Conservation (phyloP, 2,113 vertebrate species). For the Halcyon senegalensis region DNA sequence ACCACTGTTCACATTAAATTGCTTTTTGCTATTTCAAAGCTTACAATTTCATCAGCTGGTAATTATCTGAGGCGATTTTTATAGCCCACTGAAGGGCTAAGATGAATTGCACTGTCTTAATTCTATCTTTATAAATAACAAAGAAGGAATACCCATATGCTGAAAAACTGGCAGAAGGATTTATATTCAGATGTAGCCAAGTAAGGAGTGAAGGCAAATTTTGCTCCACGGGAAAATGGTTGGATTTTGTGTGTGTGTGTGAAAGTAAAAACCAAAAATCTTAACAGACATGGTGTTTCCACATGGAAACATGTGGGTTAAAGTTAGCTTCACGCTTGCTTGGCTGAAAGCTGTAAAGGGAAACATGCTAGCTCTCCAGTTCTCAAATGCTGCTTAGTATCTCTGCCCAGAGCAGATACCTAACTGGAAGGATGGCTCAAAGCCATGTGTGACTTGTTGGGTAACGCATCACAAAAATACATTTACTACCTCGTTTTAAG, state of each 20-base stretch:
- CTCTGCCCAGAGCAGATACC: neutral
- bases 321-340: neutral
- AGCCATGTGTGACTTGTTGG: neutral
- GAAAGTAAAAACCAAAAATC: neutral
- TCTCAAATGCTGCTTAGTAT: neutral
- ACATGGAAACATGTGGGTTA: neutral
- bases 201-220: neutral
- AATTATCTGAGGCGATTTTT: slow-evolving; percentile 61
- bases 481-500: neutral
- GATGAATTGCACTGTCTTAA: slow-evolving; percentile 38
- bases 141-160: slow-evolving; percentile 13
- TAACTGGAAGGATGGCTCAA: neutral
- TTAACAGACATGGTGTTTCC: neutral
- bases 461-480: neutral
- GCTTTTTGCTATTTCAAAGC: slow-evolving; percentile 45
- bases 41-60: slow-evolving; percentile 58
- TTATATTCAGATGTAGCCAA: neutral
- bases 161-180: neutral
- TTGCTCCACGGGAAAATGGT: neutral
- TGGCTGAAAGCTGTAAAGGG: neutral
- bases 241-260: neutral
- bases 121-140: slow-evolving; percentile 47
- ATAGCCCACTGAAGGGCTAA: slow-evolving; percentile 38
- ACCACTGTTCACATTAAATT: slow-evolving; percentile 49
- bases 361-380: neutral